Evolutionary conservation across 1,140 invertebrate genomes (phyloP).

Genomic region (Drosophila yakuba): DNA sequence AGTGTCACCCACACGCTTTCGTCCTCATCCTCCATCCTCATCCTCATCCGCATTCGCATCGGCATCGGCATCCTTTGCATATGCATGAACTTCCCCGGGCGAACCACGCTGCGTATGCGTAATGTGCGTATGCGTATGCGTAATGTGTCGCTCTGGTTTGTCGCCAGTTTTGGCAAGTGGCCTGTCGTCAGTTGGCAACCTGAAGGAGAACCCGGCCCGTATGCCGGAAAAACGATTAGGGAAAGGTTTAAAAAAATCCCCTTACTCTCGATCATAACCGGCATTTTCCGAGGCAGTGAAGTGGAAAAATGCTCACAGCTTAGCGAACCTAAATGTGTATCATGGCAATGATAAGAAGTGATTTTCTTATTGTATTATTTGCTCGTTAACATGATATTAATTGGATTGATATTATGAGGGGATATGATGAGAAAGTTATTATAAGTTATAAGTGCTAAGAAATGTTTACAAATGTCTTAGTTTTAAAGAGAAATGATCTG

Average conservation of each 20-base stretch:
- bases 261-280: not conserved
- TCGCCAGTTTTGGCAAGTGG: not conserved
- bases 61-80: conserved; percentile 55
- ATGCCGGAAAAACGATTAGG: conserved; percentile 8
- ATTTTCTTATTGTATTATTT: not conserved
- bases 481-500: too few relatives aligned
- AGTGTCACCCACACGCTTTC: conserved; percentile 52
- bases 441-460: too few relatives aligned
- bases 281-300: not conserved
- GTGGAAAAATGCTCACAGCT: not conserved
- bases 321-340: not conserved
- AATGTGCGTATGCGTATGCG: conserved; percentile 40
- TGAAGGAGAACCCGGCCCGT: not conserved
- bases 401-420: not conserved
- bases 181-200: conserved; percentile 8
- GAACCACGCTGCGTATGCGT: conserved; percentile 58
- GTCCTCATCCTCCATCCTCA: conserved; percentile 1
- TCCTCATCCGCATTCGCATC: not conserved
- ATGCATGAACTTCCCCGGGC: conserved; percentile 53
- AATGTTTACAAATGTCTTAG: too few relatives aligned
- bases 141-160: conserved; percentile 3
- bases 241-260: conserved; percentile 4
- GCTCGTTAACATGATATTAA: not conserved
- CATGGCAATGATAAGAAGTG: not conserved
- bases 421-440: not conserved